These are phyloP conservation scores for Lathronympha strigana DNA, from an alignment of 2,888 invertebrate genomes.

Conservation along the genomic window DNA sequence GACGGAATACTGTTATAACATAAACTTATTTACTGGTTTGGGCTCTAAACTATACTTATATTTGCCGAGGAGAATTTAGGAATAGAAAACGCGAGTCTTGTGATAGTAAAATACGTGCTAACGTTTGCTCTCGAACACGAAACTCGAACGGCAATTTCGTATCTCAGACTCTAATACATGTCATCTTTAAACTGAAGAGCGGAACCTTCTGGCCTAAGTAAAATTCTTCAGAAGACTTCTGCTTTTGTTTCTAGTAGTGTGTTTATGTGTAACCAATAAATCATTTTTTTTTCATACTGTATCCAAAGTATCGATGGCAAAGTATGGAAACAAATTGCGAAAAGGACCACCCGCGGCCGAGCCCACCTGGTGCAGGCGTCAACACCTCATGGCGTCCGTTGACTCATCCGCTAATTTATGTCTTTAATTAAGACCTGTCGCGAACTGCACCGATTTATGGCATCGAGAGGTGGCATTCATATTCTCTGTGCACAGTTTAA, in stretches of 20 bases:
- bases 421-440: constrained; percentile 28
- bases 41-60: not conserved
- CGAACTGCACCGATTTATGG: constrained; percentile 21
- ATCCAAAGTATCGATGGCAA: not conserved
- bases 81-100: not conserved
- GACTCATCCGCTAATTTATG: constrained; percentile 39
- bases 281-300: not conserved
- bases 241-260: too few relatives aligned
- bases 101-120: too few relatives aligned
- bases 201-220: too few relatives aligned
- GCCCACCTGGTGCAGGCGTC: constrained; percentile 15
- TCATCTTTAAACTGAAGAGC: too few relatives aligned
- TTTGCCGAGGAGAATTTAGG: not conserved
- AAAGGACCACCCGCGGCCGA: constrained; percentile 27
- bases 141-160: too few relatives aligned
- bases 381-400: constrained; percentile 21
- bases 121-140: too few relatives aligned
- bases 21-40: not conserved
- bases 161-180: too few relatives aligned
- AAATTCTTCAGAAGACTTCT: too few relatives aligned
- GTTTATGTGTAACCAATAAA: too few relatives aligned
- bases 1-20: constrained; percentile 36
- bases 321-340: not conserved
- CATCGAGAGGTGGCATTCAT: constrained; percentile 6
- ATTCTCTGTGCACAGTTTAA: not conserved